phyloP scores from a whole-genome alignment of 2,113 vertebrate genomes.

The Ammodytes dubius region DNA sequence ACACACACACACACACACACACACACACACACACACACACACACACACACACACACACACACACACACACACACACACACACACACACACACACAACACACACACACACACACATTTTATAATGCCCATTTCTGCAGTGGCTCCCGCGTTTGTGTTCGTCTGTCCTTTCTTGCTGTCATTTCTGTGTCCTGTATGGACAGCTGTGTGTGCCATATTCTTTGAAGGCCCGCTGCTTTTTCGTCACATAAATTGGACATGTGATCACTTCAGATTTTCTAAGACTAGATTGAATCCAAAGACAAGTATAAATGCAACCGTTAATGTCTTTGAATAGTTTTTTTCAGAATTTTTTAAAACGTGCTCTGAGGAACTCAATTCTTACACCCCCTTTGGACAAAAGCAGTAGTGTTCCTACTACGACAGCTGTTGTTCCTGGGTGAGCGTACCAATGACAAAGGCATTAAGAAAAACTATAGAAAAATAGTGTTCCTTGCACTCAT shows the following conservation, averaged over 20 bases:
- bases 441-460: too few relatives aligned
- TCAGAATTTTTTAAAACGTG: neutral
- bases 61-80: conserved; percentile 48
- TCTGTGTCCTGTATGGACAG: neutral
- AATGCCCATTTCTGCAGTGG: too few relatives aligned
- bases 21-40: conserved; percentile 47
- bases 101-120: neutral
- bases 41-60: conserved; percentile 30
- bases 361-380: too few relatives aligned
- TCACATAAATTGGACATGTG: neutral
- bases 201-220: neutral
- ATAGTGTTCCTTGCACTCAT: too few relatives aligned
- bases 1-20: conserved; percentile 36
- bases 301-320: neutral
- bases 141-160: neutral
- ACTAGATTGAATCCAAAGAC: too few relatives aligned
- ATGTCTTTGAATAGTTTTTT: neutral
- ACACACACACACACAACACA: neutral
- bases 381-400: too few relatives aligned
- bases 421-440: too few relatives aligned
- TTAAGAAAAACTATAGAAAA: too few relatives aligned
- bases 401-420: too few relatives aligned
- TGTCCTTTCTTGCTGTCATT: neutral
- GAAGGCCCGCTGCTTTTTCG: neutral
- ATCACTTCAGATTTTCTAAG: neutral